Evolutionary conservation across 1,140 invertebrate species (phyloP).

Genomic region (Drosophila erecta): DNA sequence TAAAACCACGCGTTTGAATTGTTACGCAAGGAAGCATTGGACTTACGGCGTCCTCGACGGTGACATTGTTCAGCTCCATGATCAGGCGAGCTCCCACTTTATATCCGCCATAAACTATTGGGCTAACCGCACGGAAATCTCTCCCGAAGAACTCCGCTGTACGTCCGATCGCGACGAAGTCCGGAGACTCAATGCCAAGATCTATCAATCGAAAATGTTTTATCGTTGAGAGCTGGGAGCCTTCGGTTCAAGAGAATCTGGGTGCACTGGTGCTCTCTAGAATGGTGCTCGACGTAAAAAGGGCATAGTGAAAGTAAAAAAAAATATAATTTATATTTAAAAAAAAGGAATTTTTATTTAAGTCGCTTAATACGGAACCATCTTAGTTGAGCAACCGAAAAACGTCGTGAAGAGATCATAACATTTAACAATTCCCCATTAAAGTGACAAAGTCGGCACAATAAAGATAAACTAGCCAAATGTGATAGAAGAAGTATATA

Average conservation of each 20-base stretch:
- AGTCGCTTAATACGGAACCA: too few relatives aligned
- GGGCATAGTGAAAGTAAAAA: slow-evolving; percentile 7
- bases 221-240: slow-evolving; percentile 6
- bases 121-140: neutral
- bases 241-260: neutral
- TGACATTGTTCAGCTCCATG: slow-evolving; percentile 66
- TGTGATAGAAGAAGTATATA: slow-evolving; percentile 48
- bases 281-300: slow-evolving; percentile 1
- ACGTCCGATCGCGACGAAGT: slow-evolving; percentile 42
- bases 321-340: neutral
- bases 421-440: slow-evolving; percentile 39
- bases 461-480: slow-evolving; percentile 56
- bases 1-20: slow-evolving; percentile 33
- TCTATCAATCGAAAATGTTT: slow-evolving; percentile 27
- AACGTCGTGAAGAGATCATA: slow-evolving; percentile 21
- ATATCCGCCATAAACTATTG: slow-evolving; percentile 39
- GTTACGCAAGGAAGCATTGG: neutral
- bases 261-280: neutral
- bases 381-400: neutral
- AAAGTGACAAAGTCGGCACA: slow-evolving; percentile 44
- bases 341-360: neutral
- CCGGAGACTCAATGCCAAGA: slow-evolving; percentile 45
- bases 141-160: slow-evolving; percentile 7
- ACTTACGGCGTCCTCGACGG: slow-evolving; percentile 51
- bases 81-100: slow-evolving; percentile 24